These are phyloP conservation scores for Chrysomela aeneicollis DNA, from an alignment of 2,888 invertebrate species.

Conservation along the genomic window DNA sequence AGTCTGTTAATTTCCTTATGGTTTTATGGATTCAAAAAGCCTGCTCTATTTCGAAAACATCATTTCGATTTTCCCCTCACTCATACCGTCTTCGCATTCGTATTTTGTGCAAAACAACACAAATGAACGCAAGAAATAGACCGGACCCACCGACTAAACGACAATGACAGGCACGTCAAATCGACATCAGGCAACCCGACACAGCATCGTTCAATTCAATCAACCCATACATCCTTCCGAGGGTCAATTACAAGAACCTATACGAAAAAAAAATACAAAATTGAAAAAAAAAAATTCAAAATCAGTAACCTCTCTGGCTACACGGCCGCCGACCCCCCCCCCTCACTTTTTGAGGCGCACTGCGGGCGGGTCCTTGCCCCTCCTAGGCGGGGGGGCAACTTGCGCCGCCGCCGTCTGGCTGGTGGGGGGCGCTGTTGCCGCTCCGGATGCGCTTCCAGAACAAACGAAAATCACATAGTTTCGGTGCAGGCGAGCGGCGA, in stretches of 20 bases:
- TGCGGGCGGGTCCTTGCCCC: slow-evolving; percentile 62
- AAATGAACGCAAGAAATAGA: no score
- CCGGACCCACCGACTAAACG: no score
- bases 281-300: slow-evolving; percentile 30
- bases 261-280: slow-evolving; percentile 25
- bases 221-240: no score
- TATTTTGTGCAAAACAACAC: no score
- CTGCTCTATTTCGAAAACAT: no score
- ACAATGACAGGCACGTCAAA: no score
- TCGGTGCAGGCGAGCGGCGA: slow-evolving; percentile 35
- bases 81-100: no score
- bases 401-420: slow-evolving; percentile 64
- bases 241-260: no score
- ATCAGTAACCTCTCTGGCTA: slow-evolving; percentile 24
- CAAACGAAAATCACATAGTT: slow-evolving; percentile 61
- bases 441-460: slow-evolving; percentile 64
- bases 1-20: no score
- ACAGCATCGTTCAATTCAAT: background rate
- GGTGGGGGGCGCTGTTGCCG: slow-evolving; percentile 66
- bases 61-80: no score
- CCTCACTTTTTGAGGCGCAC: slow-evolving; percentile 58
- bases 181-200: no score
- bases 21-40: no score
- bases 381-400: slow-evolving; percentile 68
- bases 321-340: slow-evolving; percentile 4